A percentile compares a stretch with the other conserved stretches of the same genome.
Conservation (phyloP, 2,888 invertebrate species). For the Pelosia muscerda region DNA sequence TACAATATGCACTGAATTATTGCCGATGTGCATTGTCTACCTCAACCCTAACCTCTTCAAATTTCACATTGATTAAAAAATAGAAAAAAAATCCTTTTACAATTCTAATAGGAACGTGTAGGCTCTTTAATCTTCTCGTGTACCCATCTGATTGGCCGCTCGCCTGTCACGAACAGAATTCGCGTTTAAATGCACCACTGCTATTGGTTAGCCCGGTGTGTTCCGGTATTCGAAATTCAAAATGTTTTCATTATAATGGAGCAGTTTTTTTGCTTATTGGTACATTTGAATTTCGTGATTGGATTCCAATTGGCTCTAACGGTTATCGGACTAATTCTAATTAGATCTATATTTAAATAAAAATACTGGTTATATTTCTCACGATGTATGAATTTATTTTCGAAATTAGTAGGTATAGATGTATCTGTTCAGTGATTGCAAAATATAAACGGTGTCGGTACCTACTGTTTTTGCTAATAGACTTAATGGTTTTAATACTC, state of each 20-base stretch:
- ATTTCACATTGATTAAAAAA: constrained; percentile 38
- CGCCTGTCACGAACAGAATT: constrained; percentile 81
- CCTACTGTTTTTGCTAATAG: not conserved
- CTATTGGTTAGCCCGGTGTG: constrained; percentile 65
- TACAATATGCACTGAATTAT: not conserved
- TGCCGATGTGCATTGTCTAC: not conserved
- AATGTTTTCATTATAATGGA: constrained; percentile 63
- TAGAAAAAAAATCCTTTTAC: constrained; percentile 65
- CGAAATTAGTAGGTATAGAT: not conserved
- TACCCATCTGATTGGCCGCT: constrained; percentile 81
- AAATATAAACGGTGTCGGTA: not conserved
- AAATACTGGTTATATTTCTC: constrained; percentile 33
- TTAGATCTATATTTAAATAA: constrained; percentile 39
- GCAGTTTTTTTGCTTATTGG: constrained; percentile 60
- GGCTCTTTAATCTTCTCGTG: constrained; percentile 73
- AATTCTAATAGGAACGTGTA: constrained; percentile 74
- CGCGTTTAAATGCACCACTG: constrained; percentile 77
- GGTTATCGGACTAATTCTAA: constrained; percentile 38
- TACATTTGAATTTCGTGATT: constrained; percentile 66
- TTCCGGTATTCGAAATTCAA: constrained; percentile 64
- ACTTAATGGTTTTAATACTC: not conserved
- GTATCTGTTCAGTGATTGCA: not conserved
- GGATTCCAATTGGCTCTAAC: constrained; percentile 56
- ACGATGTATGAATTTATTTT: constrained; percentile 1
- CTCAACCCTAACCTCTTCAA: constrained; percentile 37